Base-by-base conservation (phyloP, 2,797 vertebrate genomes). In the Rhyacichthys aspro region DNA sequence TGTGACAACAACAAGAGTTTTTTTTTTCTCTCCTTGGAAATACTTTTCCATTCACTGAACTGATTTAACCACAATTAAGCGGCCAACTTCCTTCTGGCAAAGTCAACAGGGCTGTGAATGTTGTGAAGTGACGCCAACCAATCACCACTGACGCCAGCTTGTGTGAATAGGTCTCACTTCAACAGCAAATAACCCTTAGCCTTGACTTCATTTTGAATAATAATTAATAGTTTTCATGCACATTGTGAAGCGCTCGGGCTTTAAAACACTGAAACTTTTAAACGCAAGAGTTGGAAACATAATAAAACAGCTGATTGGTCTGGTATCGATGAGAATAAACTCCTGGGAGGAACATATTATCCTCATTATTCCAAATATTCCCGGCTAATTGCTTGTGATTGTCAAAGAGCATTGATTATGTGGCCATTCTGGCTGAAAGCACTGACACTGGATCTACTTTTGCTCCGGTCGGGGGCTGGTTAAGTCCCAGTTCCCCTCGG, bases 381-480 rank as follows among this genome's bases (percentile, higher is more conserved):
- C 32, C 3, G 11, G 54, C 73, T 87, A 83, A 89, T 81, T 85
- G 80, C 67, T 48, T 71, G 37, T 78, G 65, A 86, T 78, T 72
- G 77, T 86, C 85, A 83, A 81, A 76, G 55, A 33, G 56, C 80
- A 90, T 90, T 84, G 88, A 90, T 89, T 86, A 70, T 73, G 59
- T 53, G 61, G 61, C 79, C 77, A 84, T 88, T 81, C 76, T 79
- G 75, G 47, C 82, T 83, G 80, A 82, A 86, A 86, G 84, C 83
- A 65, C 55, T 72, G 86, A 86, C 44, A 89, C 56, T 23, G 72
- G 86, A 90, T 89, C 82, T 72, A 88, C 81, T 79, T 28, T 38
- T 60, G 44, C 60, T 56, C 61, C 38, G 48, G 63, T 8, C 55
- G 64, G 42, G 59, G 59, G 54, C 59, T 66, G 67, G 82, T 82